These are phyloP conservation scores for Entomyzon cyanotis DNA, from an alignment of 2,113 vertebrate genomes.

Conservation along the genomic window DNA sequence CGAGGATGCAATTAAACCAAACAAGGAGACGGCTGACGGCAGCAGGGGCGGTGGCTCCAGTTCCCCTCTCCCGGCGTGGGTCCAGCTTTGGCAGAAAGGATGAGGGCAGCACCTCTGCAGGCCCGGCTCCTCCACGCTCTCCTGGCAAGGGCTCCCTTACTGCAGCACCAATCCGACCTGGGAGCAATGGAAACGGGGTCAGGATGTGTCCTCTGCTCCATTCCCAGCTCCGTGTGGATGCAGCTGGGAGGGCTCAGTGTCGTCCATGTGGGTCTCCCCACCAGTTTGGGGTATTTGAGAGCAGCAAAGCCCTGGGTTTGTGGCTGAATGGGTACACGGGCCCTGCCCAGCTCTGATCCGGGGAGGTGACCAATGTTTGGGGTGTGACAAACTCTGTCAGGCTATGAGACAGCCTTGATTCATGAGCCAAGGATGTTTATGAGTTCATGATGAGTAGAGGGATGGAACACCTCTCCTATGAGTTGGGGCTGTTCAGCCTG, in stretches of 20 bases:
- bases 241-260: rapidly evolving
- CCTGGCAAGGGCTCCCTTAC: constrained; percentile 77
- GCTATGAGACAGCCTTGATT: neutral
- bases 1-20: constrained; percentile 62
- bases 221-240: rapidly evolving
- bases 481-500: neutral
- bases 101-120: constrained; percentile 65
- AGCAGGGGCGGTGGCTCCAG: neutral
- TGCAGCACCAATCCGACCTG: constrained; percentile 97
- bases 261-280: neutral
- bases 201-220: neutral
- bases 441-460: neutral
- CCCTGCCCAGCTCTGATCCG: neutral
- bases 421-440: neutral
- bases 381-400: neutral
- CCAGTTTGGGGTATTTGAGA: neutral
- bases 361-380: neutral
- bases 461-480: neutral
- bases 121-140: constrained; percentile 74
- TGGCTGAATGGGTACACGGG: rapidly evolving
- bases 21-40: constrained; percentile 47
- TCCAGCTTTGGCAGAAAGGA: constrained; percentile 55
- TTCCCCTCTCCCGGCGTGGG: constrained; percentile 7
- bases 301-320: neutral
- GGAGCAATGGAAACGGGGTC: neutral